Evolutionary conservation across 2,113 vertebrate genomes (phyloP).

Genomic region (Oryzias melastigma): DNA sequence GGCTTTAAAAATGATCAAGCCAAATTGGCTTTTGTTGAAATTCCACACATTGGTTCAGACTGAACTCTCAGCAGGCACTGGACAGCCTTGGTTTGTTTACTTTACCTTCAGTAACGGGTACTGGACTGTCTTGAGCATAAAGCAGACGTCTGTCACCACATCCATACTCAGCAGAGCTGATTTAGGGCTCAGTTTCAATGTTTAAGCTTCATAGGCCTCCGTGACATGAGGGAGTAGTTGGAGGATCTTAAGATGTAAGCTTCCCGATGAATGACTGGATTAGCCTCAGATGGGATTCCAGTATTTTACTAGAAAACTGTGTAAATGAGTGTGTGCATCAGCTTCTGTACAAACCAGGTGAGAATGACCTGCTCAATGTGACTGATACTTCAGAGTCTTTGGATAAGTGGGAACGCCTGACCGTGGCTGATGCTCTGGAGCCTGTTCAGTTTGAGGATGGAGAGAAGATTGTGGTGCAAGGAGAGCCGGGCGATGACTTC

Average conservation of each 20-base stretch:
- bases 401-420: slow-evolving; percentile 97
- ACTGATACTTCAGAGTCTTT: slow-evolving; percentile 82
- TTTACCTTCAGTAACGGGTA: neutral
- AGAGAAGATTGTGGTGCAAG: slow-evolving; percentile 96
- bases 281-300: slow-evolving; percentile 29
- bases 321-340: neutral
- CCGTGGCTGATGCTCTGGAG: slow-evolving; percentile 93
- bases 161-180: slow-evolving; percentile 2
- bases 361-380: slow-evolving; percentile 5
- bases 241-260: slow-evolving; percentile 18
- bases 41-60: neutral
- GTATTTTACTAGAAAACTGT: slow-evolving; percentile 8
- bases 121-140: neutral
- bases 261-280: slow-evolving; percentile 51
- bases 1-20: neutral
- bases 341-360: neutral
- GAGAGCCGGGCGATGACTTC: slow-evolving; percentile 93
- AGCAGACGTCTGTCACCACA: slow-evolving; percentile 24
- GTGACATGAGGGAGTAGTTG: slow-evolving; percentile 18
- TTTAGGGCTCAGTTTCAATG: slow-evolving; percentile 29
- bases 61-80: neutral
- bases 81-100: neutral
- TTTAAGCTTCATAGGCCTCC: slow-evolving; percentile 8
- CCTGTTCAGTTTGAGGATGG: slow-evolving; percentile 96
- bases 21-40: neutral